Conservation (phyloP, 1,140 invertebrate genomes). For the Bombus ignitus region DNA sequence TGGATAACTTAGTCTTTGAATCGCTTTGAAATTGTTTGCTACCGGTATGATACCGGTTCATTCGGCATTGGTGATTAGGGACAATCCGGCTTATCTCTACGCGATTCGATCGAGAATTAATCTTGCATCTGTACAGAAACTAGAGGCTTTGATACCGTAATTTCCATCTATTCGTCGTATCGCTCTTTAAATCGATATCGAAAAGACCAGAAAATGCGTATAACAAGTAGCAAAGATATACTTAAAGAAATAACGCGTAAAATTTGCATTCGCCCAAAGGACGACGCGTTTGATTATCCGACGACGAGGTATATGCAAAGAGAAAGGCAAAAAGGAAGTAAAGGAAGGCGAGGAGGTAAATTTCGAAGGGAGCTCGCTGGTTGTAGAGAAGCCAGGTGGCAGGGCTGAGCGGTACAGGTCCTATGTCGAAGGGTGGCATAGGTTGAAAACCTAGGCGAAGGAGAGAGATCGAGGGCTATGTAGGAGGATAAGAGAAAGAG, state of each 20-base stretch:
- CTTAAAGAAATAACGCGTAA: neutral
- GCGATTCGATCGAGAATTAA: neutral
- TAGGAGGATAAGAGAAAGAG: neutral
- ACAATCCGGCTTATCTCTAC: neutral
- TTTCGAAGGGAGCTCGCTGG: neutral
- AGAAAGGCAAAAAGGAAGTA: neutral
- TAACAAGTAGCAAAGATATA: too few species aligned
- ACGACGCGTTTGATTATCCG: neutral
- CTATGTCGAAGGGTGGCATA: conserved; percentile 5
- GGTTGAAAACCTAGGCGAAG: conserved; percentile 37
- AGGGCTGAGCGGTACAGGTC: conserved; percentile 2
- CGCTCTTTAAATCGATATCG: neutral
- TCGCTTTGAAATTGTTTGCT: neutral
- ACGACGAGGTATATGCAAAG: neutral
- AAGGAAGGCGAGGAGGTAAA: neutral
- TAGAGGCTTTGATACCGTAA: neutral
- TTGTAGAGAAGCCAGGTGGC: conserved; percentile 32
- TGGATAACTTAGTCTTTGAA: neutral
- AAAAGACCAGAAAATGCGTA: neutral
- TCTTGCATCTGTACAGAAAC: neutral
- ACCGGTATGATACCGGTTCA: neutral
- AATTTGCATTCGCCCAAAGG: neutral
- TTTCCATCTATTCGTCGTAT: neutral
- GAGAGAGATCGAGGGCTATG: conserved; percentile 11
- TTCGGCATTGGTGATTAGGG: conserved; percentile 27